A percentile compares a stretch with the other conserved stretches of the same genome.
phyloP scores from a whole-genome alignment of 1,140 invertebrate species.

The Acyrthosiphon pisum region DNA sequence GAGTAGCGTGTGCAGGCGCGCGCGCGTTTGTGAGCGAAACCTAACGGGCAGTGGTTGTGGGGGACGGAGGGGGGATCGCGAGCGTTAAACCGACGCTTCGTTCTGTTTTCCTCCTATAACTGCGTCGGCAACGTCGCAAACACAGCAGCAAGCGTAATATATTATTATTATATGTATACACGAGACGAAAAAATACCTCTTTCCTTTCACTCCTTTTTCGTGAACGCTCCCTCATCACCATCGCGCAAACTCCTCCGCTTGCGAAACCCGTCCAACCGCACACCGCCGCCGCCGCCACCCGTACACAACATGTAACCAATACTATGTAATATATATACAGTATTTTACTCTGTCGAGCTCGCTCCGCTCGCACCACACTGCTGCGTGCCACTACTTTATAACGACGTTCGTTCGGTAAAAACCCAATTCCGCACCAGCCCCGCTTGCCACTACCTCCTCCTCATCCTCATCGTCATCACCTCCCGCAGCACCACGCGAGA shows the following conservation, averaged over 20 bases:
- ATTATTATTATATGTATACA: not conserved
- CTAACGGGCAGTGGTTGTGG: too few species aligned
- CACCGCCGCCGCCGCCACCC: too few species aligned
- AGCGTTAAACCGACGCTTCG: not conserved
- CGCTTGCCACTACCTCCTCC: too few species aligned
- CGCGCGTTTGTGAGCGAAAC: not conserved
- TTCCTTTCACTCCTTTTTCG: conserved; percentile 57
- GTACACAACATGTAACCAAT: not conserved
- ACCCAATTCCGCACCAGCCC: not conserved
- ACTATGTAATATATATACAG: not conserved
- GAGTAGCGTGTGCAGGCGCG: not conserved
- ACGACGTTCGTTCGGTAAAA: not conserved
- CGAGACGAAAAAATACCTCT: conserved; percentile 24
- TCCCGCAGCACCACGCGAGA: not conserved
- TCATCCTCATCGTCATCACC: not conserved
- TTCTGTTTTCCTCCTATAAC: not conserved
- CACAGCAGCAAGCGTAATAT: not conserved
- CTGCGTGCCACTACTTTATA: not conserved
- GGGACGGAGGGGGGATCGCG: not conserved
- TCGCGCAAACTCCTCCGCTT: not conserved
- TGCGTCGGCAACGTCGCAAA: not conserved
- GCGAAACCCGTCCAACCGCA: conserved; percentile 2
- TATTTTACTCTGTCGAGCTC: not conserved
- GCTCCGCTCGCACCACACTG: not conserved
- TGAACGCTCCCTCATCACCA: conserved; percentile 5